These are phyloP conservation scores for Tribolium freemani DNA, from an alignment of 2,888 invertebrate genomes.

Conservation along the genomic window DNA sequence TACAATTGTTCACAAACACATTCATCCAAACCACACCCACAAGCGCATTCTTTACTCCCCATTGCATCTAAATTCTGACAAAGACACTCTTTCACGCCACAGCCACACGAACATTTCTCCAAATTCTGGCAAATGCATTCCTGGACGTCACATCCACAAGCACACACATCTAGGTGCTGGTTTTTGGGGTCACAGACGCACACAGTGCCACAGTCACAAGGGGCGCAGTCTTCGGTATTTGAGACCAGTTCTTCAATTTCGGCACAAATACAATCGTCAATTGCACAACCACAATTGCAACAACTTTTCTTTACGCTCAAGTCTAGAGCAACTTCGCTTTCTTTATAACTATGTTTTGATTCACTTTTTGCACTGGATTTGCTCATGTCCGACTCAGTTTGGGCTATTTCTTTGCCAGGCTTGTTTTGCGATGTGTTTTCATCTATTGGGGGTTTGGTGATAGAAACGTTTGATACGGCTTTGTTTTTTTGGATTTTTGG, in stretches of 20 bases:
- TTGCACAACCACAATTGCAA: conserved; percentile 11
- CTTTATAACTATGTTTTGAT: no score
- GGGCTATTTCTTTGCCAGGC: not conserved
- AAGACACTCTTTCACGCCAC: conserved; percentile 5
- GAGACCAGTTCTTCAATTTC: not conserved
- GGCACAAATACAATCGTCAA: conserved; percentile 6
- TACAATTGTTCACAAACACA: conserved; percentile 31
- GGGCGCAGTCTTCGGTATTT: not conserved
- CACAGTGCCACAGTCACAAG: not conserved
- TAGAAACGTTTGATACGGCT: not conserved
- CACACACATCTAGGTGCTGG: not conserved
- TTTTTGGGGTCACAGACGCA: conserved; percentile 11
- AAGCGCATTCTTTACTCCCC: not conserved
- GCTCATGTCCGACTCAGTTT: not conserved
- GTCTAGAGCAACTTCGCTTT: no score
- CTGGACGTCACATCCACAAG: conserved; percentile 10
- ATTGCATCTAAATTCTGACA: not conserved
- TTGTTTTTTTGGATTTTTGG: not conserved
- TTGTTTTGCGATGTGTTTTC: not conserved
- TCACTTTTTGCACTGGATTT: no score
- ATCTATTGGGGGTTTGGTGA: not conserved
- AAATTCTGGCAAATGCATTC: conserved; percentile 10
- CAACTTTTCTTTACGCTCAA: not conserved
- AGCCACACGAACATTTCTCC: not conserved
- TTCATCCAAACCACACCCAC: conserved; percentile 32